Percentiles rank a stretch among this genome's conserved stretches.
phyloP scores from a whole-genome alignment of 2,113 vertebrate species.

The Corydoras sp. region DNA sequence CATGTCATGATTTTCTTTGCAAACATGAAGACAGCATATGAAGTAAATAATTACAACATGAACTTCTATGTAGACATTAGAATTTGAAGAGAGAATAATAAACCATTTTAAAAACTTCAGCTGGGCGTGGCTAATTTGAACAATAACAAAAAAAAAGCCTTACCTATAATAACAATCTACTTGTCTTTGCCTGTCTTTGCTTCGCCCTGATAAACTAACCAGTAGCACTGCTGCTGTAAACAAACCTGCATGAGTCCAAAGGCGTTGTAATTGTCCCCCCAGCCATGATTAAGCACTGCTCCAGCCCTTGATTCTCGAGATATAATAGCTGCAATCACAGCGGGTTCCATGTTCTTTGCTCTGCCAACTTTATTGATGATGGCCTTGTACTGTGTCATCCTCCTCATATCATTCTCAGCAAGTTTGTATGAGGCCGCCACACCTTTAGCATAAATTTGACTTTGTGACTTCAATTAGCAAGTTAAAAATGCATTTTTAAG shows the following conservation, averaged over 20 bases:
- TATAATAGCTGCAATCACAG: constrained; percentile 66
- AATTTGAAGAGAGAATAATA: background rate
- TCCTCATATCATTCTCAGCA: constrained; percentile 54
- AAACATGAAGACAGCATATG: too few species aligned
- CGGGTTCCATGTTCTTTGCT: constrained; percentile 62
- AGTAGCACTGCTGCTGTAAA: background rate
- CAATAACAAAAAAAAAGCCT: background rate
- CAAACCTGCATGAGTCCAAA: constrained; percentile 67
- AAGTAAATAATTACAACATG: too few species aligned
- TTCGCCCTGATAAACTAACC: background rate
- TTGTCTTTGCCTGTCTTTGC: background rate
- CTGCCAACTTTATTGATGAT: constrained; percentile 54
- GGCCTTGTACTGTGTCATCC: constrained; percentile 55
- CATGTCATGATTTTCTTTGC: too few species aligned
- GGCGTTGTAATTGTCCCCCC: constrained; percentile 51
- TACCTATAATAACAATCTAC: background rate
- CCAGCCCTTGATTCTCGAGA: constrained; percentile 62
- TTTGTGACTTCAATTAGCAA: background rate
- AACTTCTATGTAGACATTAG: too few species aligned
- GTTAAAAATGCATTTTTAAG: background rate
- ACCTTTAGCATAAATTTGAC: constrained; percentile 49
- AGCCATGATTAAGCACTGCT: constrained; percentile 47
- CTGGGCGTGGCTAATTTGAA: background rate
- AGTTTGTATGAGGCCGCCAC: constrained; percentile 52
- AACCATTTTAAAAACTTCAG: background rate